A percentile compares a stretch with the other conserved stretches of the same genome.
phyloP scores from a whole-genome alignment of 1,140 invertebrate genomes.

The Drosophila funebris region DNA sequence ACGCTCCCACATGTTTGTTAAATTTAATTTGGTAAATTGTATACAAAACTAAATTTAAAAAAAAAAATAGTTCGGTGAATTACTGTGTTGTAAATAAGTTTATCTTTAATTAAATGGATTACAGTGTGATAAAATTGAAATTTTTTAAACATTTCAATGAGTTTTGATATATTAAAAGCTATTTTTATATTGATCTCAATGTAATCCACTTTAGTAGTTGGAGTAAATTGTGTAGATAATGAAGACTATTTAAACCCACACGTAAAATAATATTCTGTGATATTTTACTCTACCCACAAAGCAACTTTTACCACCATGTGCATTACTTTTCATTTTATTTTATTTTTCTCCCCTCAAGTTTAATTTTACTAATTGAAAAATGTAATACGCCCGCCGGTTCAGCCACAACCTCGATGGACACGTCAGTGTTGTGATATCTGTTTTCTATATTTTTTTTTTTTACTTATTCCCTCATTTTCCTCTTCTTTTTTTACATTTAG shows the following conservation, averaged over 20 bases:
- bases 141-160: too few species aligned
- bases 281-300: slow-evolving; percentile 11
- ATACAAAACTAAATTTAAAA: not conserved
- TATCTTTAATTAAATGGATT: too few species aligned
- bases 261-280: not conserved
- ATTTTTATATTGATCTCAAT: too few species aligned
- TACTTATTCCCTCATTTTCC: slow-evolving; percentile 6
- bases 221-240: not conserved
- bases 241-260: too few species aligned
- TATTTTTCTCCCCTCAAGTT: slow-evolving; percentile 41
- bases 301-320: not conserved
- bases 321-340: too few species aligned
- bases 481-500: slow-evolving; percentile 6
- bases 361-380: slow-evolving; percentile 83
- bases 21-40: not conserved
- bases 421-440: slow-evolving; percentile 38
- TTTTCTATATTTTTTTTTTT: slow-evolving; percentile 10
- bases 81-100: too few species aligned
- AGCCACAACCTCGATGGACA: slow-evolving; percentile 39
- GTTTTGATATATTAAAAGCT: too few species aligned
- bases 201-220: too few species aligned
- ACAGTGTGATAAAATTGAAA: too few species aligned
- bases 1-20: not conserved
- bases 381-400: slow-evolving; percentile 63
- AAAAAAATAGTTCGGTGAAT: not conserved